Evolutionary conservation across 2,113 vertebrate genomes (phyloP), one percentile per base, ranked within the genome.

Genomic region (Thalassoma bifasciatum): DNA sequence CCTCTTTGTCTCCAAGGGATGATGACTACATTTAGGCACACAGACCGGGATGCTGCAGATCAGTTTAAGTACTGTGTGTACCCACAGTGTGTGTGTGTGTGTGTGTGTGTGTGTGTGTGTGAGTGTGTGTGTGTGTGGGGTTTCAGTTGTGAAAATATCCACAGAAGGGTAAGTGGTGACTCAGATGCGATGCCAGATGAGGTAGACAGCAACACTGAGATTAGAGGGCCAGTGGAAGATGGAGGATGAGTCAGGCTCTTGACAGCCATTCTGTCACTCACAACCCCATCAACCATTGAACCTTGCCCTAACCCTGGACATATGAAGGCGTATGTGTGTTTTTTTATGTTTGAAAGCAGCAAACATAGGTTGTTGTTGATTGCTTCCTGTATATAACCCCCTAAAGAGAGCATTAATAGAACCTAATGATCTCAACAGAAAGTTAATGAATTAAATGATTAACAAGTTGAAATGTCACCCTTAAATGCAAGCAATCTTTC

Each of bases 201-300:
- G 46, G 68, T 69, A 72, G 69, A 75, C 53, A 53, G 61, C 36
- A 14, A 61, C 72, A 72, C 66, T 68, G 61, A 19, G 57, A 83
- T 77, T 69, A 84, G 68, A 72, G 34, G 22, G 60, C 50, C 13
- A 49, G 51, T 47, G 58, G 57, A 81, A 75, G 67, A 85, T 72
- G 23, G 73, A 69, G 34, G 72, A 84, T 86, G 87, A 84, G 81
- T 92, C 85, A 90, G 63, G 34, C 50, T 85, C 79, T 86, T 86
- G 86, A 90, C 81, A 72, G 50, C 65, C 26, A 69, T 66, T 66
- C 66, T 79, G 72, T 84, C 77, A 71, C 40, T 72, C 69, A 71
- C 65, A 79, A 56, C 26, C 68, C 64, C 67, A 78, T 85, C 80
- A 77, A 72, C 51, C 47, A 10, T 24, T 30, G 36, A 66, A 68